These are phyloP conservation scores for Dendrolimus pini DNA, from an alignment of 2,888 invertebrate species.

Conservation along the genomic window DNA sequence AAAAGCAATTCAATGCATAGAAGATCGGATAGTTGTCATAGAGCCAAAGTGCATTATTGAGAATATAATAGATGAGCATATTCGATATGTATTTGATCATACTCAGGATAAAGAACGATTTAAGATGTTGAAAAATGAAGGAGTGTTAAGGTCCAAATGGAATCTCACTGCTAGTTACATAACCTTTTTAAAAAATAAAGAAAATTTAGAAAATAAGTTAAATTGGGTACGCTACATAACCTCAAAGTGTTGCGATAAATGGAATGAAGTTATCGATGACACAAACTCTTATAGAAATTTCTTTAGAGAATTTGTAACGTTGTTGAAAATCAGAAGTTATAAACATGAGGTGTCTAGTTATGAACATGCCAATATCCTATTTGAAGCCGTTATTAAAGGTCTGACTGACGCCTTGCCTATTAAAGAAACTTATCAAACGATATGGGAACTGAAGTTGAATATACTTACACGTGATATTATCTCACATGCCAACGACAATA, in stretches of 20 bases:
- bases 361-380: slow-evolving; percentile 15
- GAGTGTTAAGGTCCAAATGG: slow-evolving; percentile 27
- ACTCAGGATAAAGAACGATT: slow-evolving; percentile 10
- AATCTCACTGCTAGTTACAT: slow-evolving; percentile 21
- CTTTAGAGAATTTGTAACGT: slow-evolving; percentile 16
- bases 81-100: slow-evolving; percentile 20
- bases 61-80: slow-evolving; percentile 27
- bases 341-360: slow-evolving; percentile 1
- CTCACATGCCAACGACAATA: slow-evolving; percentile 6
- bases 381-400: slow-evolving; percentile 19
- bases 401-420: slow-evolving; percentile 15
- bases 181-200: slow-evolving; percentile 12
- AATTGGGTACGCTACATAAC: slow-evolving; percentile 18
- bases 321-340: slow-evolving; percentile 12
- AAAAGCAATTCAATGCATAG: slow-evolving; percentile 22
- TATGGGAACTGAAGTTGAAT: slow-evolving; percentile 27
- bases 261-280: slow-evolving; percentile 14
- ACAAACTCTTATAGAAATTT: slow-evolving; percentile 14
- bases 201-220: slow-evolving; percentile 15
- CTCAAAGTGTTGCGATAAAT: slow-evolving; percentile 17
- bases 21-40: neutral
- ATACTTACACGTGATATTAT: slow-evolving; percentile 18
- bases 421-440: slow-evolving; percentile 22
- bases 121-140: slow-evolving; percentile 5
- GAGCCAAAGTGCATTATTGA: slow-evolving; percentile 18